Conservation (phyloP, 2,888 invertebrate species). For the Drosophila robusta region DNA sequence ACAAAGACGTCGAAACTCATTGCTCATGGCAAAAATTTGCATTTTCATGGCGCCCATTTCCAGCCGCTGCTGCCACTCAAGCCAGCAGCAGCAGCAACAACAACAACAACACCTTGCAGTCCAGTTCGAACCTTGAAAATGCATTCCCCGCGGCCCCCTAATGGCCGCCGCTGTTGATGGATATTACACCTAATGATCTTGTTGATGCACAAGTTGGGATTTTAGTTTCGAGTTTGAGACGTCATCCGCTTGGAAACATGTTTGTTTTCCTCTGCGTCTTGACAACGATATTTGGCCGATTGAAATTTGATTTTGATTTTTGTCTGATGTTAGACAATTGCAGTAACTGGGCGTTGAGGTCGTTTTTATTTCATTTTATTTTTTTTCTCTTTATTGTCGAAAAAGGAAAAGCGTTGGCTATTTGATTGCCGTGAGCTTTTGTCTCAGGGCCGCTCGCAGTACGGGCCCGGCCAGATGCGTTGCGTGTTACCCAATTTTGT, state of each 20-base stretch:
- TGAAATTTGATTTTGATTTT: slow-evolving; percentile 45
- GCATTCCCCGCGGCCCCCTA: slow-evolving; percentile 26
- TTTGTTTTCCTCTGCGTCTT: slow-evolving; percentile 34
- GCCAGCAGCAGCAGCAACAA: slow-evolving; percentile 15
- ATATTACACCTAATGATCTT: slow-evolving; percentile 66
- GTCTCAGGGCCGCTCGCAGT: slow-evolving; percentile 52
- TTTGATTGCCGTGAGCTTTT: slow-evolving; percentile 38
- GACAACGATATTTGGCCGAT: slow-evolving; percentile 19
- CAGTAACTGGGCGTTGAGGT: slow-evolving; percentile 48
- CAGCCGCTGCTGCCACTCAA: not conserved
- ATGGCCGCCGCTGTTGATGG: slow-evolving; percentile 27
- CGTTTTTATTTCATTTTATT: slow-evolving; percentile 8
- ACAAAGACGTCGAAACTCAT: slow-evolving; percentile 39
- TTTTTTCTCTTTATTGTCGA: not conserved
- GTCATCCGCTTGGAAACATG: slow-evolving; percentile 59
- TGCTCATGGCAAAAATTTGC: slow-evolving; percentile 69
- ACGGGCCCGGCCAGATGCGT: slow-evolving; percentile 27
- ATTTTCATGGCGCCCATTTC: slow-evolving; percentile 66
- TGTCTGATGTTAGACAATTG: slow-evolving; percentile 44
- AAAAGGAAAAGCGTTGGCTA: slow-evolving; percentile 52
- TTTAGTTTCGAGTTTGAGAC: slow-evolving; percentile 21
- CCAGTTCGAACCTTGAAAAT: slow-evolving; percentile 63
- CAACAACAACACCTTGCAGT: slow-evolving; percentile 37
- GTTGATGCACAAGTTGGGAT: slow-evolving; percentile 40
- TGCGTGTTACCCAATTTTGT: slow-evolving; percentile 49